phyloP scores from a whole-genome alignment of 2,888 invertebrate species.

The Craniophora ligustri region DNA sequence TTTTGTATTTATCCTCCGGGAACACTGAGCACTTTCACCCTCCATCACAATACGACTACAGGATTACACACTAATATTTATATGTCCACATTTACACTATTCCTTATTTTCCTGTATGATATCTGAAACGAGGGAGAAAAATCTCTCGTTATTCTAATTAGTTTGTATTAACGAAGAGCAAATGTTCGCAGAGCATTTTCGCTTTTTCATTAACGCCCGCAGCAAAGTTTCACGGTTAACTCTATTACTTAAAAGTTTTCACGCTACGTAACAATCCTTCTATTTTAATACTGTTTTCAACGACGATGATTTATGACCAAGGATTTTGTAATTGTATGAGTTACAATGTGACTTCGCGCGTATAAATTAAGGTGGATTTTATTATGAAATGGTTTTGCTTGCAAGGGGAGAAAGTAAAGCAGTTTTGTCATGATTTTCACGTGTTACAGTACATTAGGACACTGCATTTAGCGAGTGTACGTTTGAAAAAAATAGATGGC shows the following conservation, averaged over 20 bases:
- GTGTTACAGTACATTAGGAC: slow-evolving; percentile 17
- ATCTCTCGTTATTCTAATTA: slow-evolving; percentile 57
- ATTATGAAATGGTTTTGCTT: slow-evolving; percentile 8
- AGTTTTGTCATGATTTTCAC: slow-evolving; percentile 22
- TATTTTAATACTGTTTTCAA: slow-evolving; percentile 47
- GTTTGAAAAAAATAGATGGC: slow-evolving; percentile 1
- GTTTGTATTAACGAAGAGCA: slow-evolving; percentile 20
- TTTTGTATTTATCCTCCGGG: slow-evolving; percentile 63
- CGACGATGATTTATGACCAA: slow-evolving; percentile 39
- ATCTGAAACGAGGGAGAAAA: slow-evolving; percentile 82
- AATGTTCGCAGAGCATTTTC: slow-evolving; percentile 55
- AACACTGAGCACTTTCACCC: slow-evolving; percentile 63
- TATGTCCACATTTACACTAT: slow-evolving; percentile 57
- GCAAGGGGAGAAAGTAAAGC: background rate
- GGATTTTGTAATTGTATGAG: slow-evolving; percentile 21
- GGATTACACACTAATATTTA: slow-evolving; percentile 42
- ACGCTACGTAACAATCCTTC: slow-evolving; percentile 45
- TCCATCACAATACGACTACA: slow-evolving; percentile 73
- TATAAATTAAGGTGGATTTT: slow-evolving; percentile 16
- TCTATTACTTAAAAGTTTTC: slow-evolving; percentile 43
- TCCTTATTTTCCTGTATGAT: slow-evolving; percentile 57
- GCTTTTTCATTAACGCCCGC: slow-evolving; percentile 44
- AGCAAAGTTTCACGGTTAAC: slow-evolving; percentile 28
- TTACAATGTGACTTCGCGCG: slow-evolving; percentile 15
- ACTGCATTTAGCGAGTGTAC: background rate